Evolutionary conservation across 2,888 invertebrate genomes (phyloP), one percentile per base, ranked within the genome.

Genomic region (Amblyjoppa proteus): DNA sequence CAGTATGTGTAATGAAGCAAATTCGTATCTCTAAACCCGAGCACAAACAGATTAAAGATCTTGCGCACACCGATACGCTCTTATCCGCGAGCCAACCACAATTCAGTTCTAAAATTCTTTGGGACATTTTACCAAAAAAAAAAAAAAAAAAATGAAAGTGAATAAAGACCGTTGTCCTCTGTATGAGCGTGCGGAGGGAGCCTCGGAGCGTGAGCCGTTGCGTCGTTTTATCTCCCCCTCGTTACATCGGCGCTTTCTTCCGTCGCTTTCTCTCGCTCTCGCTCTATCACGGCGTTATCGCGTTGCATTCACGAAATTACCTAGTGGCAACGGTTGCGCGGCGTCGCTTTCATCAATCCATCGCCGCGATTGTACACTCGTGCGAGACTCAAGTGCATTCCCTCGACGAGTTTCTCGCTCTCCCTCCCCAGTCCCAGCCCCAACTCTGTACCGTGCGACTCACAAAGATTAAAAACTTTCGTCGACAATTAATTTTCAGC

Each of bases 221-320:
- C 45, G 69, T 61, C 69, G 76, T 83, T 83, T 83, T 83, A 86
- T 86, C 85, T 86, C 76, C 83, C 64, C 80, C 83, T 83, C 85
- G 77, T 81, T 83, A 77, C 56, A 73, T 41, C 75, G 70, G 53
- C 56, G 68, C 75, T 56, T 77, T 84, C 56, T 66, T 76, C 58
- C 61, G n/a, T 66, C 64, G 71, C 66, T 41, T 70, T 74, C 41
- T 38, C 51, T 75, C 69, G 53, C n/a, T 56, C 53, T 68, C 49
- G 20, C 53, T 66, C 51, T 76, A 73, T 82, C 82, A 73, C 80
- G 28, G 80, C 85, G 85, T 83, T 86, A 86, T 86, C 80, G 38
- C 75, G 38, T 31, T 77, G 77, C 76, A 83, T 86, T 83, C 83
- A 81, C 77, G 38, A 83, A 86, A 77, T 86, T 68, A 64, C 61